Evolutionary conservation across 2,888 invertebrate species (phyloP), one percentile per base, ranked within the genome.

Genomic region (Diarsia brunnea): DNA sequence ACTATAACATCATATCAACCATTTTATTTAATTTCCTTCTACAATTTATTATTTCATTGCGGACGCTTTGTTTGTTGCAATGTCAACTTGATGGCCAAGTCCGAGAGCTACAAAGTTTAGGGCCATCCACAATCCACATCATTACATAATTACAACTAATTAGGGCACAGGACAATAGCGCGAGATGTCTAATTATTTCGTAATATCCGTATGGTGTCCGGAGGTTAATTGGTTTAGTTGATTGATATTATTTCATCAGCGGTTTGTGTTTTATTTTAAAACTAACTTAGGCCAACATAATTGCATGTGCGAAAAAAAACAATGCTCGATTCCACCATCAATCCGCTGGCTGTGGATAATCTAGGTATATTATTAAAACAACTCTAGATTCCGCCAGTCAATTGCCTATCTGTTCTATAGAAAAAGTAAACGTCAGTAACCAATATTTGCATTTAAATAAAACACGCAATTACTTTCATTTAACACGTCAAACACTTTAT

Each of bases 91-190:
- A 81, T 68, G 51, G 65, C 21, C 27, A 47, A 19, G 38, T 38
- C 27, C 21, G 43, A 67, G 47, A 49, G n/a, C 61, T 31, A 67
- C 53, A 69, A 75, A 67, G 69, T 75, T 66, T 67, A 67, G n/a
- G 49, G 21, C n/a, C 47, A 53, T 64, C 27, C 58, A 45, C 27
- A 69, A 53, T 64, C 27, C 64, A 45, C 27, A 69, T 53, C 0
- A 75, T 75, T 69, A 43, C 69, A 68, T 69, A 75, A 75, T 79
- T 69, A 75, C 53, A 43, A 12, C 27, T 65, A 79, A 79, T 79
- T 75, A 75, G 24, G 14, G 14, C 45, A 31, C 21, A 51, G 24
- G n/a, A 75, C 66, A 58, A 75, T 58, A 58, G 45, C 27, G 27
- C 51, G 64, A 58, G 14, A 58, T 45, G 19, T 51, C 64, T 71